A percentile compares a stretch with the other conserved stretches of the same genome.
phyloP scores from a whole-genome alignment of 2,888 invertebrate genomes.

The Helicoverpa assulta region DNA sequence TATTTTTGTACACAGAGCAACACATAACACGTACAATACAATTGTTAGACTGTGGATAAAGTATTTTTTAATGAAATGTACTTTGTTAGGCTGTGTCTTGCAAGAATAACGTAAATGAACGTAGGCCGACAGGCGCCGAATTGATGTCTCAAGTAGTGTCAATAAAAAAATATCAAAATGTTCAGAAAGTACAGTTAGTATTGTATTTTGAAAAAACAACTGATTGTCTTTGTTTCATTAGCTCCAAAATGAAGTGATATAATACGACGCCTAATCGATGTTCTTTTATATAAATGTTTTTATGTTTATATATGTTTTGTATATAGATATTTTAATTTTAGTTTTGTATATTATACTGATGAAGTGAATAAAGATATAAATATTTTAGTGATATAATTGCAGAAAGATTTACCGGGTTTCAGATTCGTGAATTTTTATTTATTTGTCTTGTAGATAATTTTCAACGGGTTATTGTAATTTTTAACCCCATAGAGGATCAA shows the following conservation, averaged over 20 bases:
- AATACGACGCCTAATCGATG: too few relatives aligned
- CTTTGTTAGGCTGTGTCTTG: constrained; percentile 41
- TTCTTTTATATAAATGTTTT: too few relatives aligned
- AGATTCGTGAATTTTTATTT: too few relatives aligned
- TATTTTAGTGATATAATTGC: not conserved
- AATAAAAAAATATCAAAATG: constrained; percentile 37
- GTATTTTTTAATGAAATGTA: constrained; percentile 7
- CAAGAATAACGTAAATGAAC: constrained; percentile 55
- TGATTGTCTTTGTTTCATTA: constrained; percentile 12
- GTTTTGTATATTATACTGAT: too few relatives aligned
- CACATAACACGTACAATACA: not conserved
- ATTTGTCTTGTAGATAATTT: not conserved
- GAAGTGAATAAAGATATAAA: too few relatives aligned
- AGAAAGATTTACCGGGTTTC: not conserved
- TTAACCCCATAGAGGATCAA: too few relatives aligned
- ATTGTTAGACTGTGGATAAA: constrained; percentile 29
- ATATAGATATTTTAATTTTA: too few relatives aligned
- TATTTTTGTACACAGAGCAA: constrained; percentile 47
- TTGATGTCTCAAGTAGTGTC: constrained; percentile 57
- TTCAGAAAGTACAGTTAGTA: constrained; percentile 52
- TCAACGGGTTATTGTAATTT: too few relatives aligned
- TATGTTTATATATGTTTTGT: too few relatives aligned
- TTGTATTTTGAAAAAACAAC: constrained; percentile 21
- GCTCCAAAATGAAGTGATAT: not conserved
- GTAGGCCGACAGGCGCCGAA: constrained; percentile 58